Conservation (phyloP, 2,888 invertebrate species). For the Tethea ocularis region DNA sequence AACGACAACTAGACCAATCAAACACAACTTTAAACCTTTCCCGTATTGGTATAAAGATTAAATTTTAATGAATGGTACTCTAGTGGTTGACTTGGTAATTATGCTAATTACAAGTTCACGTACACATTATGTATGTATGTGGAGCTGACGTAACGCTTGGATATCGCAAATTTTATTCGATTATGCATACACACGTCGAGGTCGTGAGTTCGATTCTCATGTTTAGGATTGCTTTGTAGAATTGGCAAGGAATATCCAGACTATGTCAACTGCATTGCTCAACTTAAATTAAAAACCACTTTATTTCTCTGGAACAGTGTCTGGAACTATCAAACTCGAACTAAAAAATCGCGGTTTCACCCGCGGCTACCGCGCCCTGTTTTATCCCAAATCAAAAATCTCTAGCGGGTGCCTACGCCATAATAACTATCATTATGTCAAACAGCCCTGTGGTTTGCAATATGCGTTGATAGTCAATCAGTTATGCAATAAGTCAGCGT, state of each 20-base stretch:
- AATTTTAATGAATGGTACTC: background rate
- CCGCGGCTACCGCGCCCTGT: too few relatives aligned
- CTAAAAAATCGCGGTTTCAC: too few relatives aligned
- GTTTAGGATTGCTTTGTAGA: background rate
- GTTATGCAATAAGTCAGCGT: too few relatives aligned
- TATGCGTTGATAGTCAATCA: too few relatives aligned
- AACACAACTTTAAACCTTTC: background rate
- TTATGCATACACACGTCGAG: conserved; percentile 5
- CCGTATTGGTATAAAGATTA: background rate
- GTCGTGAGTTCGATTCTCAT: background rate
- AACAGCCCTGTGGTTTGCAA: too few relatives aligned
- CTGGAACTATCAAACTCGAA: too few relatives aligned
- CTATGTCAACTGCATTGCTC: too few relatives aligned
- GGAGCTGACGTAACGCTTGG: conserved; percentile 9
- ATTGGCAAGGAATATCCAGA: background rate
- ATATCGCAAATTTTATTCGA: conserved; percentile 3
- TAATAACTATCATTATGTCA: too few relatives aligned
- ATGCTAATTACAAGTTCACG: conserved; percentile 39
- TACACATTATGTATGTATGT: conserved; percentile 22
- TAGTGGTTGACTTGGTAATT: conserved; percentile 17
- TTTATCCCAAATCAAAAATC: too few relatives aligned
- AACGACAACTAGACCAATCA: background rate
- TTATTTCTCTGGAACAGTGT: background rate
- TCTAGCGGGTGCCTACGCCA: too few relatives aligned
- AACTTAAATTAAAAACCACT: too few relatives aligned